Percentiles rank a stretch among this genome's conserved stretches.
phyloP scores from a whole-genome alignment of 2,888 invertebrate genomes.

The Diplazon laetatorius region DNA sequence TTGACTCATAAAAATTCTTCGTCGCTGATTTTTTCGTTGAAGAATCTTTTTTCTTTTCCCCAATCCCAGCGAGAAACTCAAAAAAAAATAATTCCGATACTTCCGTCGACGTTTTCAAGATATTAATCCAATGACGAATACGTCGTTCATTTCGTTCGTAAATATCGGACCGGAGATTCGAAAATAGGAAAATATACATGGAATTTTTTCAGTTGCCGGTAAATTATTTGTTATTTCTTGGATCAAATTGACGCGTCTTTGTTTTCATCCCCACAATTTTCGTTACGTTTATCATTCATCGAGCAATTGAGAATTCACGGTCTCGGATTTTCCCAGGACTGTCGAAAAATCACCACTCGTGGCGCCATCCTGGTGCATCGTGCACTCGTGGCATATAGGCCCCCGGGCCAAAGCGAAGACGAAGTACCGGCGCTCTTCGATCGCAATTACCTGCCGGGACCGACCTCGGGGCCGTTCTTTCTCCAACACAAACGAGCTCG shows the following conservation, averaged over 20 bases:
- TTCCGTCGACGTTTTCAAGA: conserved; percentile 34
- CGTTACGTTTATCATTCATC: no score
- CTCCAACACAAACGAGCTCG: conserved; percentile 32
- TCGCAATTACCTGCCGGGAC: conserved; percentile 42
- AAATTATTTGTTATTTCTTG: no score
- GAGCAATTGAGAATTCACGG: conserved; percentile 19
- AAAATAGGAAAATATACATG: no score
- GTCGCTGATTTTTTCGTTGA: conserved; percentile 45
- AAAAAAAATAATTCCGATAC: not conserved
- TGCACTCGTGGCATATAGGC: conserved; percentile 8
- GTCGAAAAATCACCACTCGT: not conserved
- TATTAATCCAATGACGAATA: conserved; percentile 14
- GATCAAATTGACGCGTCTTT: no score
- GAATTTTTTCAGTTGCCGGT: no score
- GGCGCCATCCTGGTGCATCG: conserved; percentile 4
- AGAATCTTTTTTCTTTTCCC: conserved; percentile 22
- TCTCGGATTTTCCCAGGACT: not conserved
- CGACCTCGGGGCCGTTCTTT: conserved; percentile 30
- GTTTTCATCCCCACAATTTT: no score
- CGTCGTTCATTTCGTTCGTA: not conserved
- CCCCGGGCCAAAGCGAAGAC: conserved; percentile 38
- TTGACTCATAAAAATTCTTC: conserved; percentile 40
- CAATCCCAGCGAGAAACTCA: conserved; percentile 21
- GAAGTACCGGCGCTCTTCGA: conserved; percentile 45
- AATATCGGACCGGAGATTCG: not conserved